These are phyloP conservation scores for Gerris lacustris DNA, from an alignment of 2,888 invertebrate genomes.

Conservation along the genomic window DNA sequence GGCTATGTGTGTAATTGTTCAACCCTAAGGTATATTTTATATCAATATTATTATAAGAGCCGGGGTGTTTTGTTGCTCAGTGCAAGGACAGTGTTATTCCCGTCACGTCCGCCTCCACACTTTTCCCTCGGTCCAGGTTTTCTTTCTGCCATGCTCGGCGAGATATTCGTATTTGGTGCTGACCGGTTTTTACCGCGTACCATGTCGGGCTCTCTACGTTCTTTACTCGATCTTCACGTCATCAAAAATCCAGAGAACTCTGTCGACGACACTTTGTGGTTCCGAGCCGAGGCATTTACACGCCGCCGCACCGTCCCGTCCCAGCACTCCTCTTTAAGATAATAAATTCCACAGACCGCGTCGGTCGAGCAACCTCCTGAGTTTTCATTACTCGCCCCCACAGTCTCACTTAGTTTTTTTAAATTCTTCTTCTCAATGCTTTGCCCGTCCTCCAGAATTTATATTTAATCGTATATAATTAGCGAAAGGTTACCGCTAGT, in stretches of 20 bases:
- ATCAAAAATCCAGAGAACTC: not conserved
- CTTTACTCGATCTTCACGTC: not conserved
- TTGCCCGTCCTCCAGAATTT: not conserved
- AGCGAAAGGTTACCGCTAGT: not conserved
- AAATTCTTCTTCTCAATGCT: not conserved
- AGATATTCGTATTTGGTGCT: not conserved
- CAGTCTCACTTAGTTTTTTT: not conserved
- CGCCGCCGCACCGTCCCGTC: not conserved
- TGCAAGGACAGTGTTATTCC: not conserved
- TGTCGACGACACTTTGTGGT: not conserved
- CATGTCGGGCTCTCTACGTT: not conserved
- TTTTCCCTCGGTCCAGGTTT: constrained; percentile 1
- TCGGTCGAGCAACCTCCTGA: not conserved
- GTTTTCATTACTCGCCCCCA: not conserved
- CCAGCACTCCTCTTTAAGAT: not conserved
- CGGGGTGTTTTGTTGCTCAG: no score
- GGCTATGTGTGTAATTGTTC: no score
- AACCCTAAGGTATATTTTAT: no score
- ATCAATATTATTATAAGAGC: no score
- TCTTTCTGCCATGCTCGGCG: not conserved
- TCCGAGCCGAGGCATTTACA: not conserved
- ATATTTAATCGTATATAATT: constrained; percentile 3
- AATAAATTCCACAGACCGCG: not conserved
- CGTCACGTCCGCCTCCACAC: not conserved
- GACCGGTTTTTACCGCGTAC: not conserved